Evolutionary conservation across 1,140 invertebrate genomes (phyloP).

Genomic region (Tetranychus urticae): DNA sequence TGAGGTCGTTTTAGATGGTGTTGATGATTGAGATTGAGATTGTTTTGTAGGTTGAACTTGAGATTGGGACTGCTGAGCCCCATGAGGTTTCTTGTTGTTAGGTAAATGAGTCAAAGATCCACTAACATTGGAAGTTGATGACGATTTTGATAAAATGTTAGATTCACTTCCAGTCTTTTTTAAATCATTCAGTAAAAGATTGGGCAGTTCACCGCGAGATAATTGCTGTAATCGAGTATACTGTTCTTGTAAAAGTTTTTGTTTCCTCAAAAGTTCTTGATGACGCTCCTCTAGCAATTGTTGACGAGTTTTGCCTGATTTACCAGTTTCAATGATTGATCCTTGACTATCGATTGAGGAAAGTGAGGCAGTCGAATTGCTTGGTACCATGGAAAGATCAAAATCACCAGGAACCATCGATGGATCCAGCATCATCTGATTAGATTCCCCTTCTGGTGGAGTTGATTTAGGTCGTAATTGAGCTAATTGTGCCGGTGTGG

Average conservation of each 20-base stretch:
- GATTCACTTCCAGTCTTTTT: slow-evolving; percentile 74
- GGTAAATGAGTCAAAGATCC: neutral
- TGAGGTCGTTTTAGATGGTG: no score
- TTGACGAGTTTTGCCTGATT: slow-evolving; percentile 26
- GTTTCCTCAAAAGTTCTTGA: slow-evolving; percentile 57
- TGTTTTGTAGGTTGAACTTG: neutral
- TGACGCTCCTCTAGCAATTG: slow-evolving; percentile 55
- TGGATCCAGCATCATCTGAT: neutral
- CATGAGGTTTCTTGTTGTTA: neutral
- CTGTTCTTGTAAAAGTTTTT: slow-evolving; percentile 61
- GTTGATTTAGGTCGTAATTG: slow-evolving; percentile 2
- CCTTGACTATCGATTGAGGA: slow-evolving; percentile 4
- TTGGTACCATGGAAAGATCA: neutral
- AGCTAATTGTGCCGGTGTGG: neutral
- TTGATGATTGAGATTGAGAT: neutral
- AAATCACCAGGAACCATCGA: neutral
- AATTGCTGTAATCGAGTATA: slow-evolving; percentile 60
- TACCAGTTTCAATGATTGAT: slow-evolving; percentile 4
- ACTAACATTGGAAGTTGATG: neutral
- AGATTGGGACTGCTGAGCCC: neutral
- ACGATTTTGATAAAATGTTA: slow-evolving; percentile 56
- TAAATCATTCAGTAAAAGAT: slow-evolving; percentile 23
- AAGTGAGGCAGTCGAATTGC: slow-evolving; percentile 1
- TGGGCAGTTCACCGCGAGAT: slow-evolving; percentile 43
- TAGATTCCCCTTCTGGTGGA: slow-evolving; percentile 4